Evolutionary conservation across 1,140 invertebrate species (phyloP), one percentile per base, ranked within the genome.

Genomic region (Drosophila bocqueti): DNA sequence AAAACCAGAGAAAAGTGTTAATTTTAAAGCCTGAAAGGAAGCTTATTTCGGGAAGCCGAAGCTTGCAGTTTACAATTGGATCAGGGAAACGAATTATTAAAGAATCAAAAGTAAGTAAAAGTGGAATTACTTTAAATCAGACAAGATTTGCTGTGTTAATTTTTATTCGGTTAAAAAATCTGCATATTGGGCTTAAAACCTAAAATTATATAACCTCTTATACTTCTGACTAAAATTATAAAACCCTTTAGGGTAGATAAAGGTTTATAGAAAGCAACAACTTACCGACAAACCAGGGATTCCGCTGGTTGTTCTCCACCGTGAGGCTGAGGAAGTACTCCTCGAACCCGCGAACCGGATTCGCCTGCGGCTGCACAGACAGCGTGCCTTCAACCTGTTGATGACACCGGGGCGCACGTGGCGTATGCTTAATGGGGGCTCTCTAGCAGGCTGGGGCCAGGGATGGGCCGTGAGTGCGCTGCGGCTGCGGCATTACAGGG

Each of bases 201-300:
- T 31, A 31, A 31, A 31, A 31, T 31, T 31, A 31, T 31, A 31
- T 31, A 31, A 31, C 9, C 31, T 3, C 16, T 8, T 16, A 42
- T 3, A 4, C n/a, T 11, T 45, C 4, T 43, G 5, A 2, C 42
- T 10, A 2, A 43, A 18, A 43, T 18, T 18, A 18, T 4, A 18
- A 43, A 10, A 5, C 8, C n/a, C 43, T 11, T 1, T 0, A 15
- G 2, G 10, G 5, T 15, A 29, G 24, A 9, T 0, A 4, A 16
- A 16, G 8, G 2, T 16, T 7, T 16, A 26, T 26, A 16, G 3
- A 29, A 7, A 5, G 2, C 47, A 5, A 15, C 2, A 93, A 94
- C 96, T 95, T 94, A 97, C 98, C 97, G 24, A 97, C 95, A 94
- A 99, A 98, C 97, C 97, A 98, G 0, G 98, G 98, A 94, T 98